Percentiles rank a stretch among this genome's conserved stretches.
Evolutionary conservation across 2,113 vertebrate species (phyloP).

Genomic region (Corythaeola cristata): DNA sequence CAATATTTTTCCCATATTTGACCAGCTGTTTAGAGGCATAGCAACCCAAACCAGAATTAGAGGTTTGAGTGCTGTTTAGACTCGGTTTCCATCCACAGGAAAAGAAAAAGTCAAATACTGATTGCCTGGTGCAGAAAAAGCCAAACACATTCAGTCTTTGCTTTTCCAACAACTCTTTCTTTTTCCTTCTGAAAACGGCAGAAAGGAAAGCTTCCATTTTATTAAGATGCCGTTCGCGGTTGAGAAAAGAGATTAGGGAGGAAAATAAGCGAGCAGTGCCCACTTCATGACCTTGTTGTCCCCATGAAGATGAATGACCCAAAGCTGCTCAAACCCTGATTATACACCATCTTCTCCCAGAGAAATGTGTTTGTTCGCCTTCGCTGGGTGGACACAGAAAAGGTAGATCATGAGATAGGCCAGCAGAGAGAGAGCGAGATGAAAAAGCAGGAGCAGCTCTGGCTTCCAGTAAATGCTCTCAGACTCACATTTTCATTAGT

Average conservation of each 20-base stretch:
- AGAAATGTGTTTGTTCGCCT: not conserved
- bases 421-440: not conserved
- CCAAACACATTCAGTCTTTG: not conserved
- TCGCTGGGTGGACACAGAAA: not conserved
- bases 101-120: not conserved
- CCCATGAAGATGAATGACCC: slow-evolving; percentile 24
- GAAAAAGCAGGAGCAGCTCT: slow-evolving; percentile 22
- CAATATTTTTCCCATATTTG: not conserved
- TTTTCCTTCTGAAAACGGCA: not conserved
- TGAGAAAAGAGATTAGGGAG: not conserved
- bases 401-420: not conserved
- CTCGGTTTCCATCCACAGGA: not conserved
- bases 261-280: not conserved
- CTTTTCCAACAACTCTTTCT: not conserved
- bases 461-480: slow-evolving; percentile 49
- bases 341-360: not conserved
- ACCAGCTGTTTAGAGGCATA: not conserved
- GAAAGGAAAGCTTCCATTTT: not conserved
- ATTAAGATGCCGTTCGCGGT: not conserved
- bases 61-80: not conserved
- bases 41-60: not conserved
- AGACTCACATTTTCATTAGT: slow-evolving; percentile 64
- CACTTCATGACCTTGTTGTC: not conserved
- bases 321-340: not conserved
- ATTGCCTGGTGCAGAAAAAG: not conserved